Base-by-base conservation (phyloP, 2,797 vertebrate genomes). In the Pygocentrus nattereri region DNA sequence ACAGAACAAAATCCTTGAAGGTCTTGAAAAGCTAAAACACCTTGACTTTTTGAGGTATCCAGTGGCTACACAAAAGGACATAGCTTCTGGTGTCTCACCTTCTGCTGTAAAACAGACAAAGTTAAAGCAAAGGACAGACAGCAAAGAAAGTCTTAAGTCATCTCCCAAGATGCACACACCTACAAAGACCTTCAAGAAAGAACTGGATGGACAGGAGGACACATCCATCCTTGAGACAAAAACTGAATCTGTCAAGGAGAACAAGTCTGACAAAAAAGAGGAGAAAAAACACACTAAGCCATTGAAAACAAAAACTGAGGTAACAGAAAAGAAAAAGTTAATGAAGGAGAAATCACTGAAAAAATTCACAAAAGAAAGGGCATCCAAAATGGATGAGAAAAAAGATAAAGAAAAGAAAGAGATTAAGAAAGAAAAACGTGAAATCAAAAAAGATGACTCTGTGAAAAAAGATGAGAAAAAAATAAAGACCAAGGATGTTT, bases 341-440 rank as follows among this genome's bases (percentile, higher is more conserved):
- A 85, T 95, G 73, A 98, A 98, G 87, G 97, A 99, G 80, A 99
- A 98, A 85, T 92, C 90, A 10, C 88, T 97, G 21, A 99, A 97
- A 93, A 99, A 97, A 85, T 95, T 97, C 85, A 92, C 95, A 3
- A 99, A 98, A 88, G 97, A 99, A 90, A 97, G 97, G 82, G 90
- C 94, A 15, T 97, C 95, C 31, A 99, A 98, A 90, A 93, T 97
- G 85, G 97, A 98, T 73, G 97, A 99, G 91, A 99, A 99, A 86
- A 98, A 96, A 88, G 97, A 99, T 90, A 99, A 98, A 88, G 97
- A 99, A 89, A 99, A 98, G 90, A 98, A 96, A 88, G 98, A 98
- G 78, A 95, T 96, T 50, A 98, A 97, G 87, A 99, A 96, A 86
- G 93, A 97, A 84, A 96, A 92, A 87, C 95, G 93, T 72, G 96